Conservation (phyloP, 2,888 invertebrate species). For the Amorpha juglandis region DNA sequence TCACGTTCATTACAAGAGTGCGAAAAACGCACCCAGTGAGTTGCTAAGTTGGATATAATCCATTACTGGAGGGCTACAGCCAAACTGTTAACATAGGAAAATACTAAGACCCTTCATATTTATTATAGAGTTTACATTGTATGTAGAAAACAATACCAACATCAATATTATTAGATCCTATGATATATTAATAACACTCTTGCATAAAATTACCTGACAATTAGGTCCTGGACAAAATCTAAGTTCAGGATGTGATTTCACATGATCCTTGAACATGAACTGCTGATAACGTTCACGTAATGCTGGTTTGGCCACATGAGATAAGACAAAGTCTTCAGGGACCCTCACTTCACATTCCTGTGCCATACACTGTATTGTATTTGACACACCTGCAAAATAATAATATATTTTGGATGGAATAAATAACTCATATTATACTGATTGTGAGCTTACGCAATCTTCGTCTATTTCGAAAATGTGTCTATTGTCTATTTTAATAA, state of each 20-base stretch:
- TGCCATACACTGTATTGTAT: conserved; percentile 98
- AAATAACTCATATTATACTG: not conserved
- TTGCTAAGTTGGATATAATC: too few species aligned
- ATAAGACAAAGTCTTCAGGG: conserved; percentile 98
- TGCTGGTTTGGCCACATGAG: conserved; percentile 91
- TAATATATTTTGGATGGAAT: not conserved
- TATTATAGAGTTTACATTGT: too few species aligned
- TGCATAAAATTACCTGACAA: conserved; percentile 86
- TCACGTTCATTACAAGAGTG: too few species aligned
- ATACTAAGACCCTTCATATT: too few species aligned
- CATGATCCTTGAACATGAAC: conserved; percentile 98
- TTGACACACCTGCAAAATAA: conserved; percentile 84
- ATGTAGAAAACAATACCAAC: not conserved
- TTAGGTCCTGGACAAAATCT: conserved; percentile 98
- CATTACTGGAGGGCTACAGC: too few species aligned
- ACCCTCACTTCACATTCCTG: conserved; percentile 96
- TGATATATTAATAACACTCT: not conserved
- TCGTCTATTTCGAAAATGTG: too few species aligned
- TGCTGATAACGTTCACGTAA: conserved; percentile 97
- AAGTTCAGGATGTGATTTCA: conserved; percentile 95
- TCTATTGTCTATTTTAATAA: too few species aligned
- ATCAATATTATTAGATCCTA: not conserved
- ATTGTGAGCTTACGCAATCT: too few species aligned
- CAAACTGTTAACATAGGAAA: too few species aligned
- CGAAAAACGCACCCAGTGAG: too few species aligned